Evolutionary conservation across 2,888 invertebrate genomes (phyloP).

Genomic region (Dicyrtoma fusca): DNA sequence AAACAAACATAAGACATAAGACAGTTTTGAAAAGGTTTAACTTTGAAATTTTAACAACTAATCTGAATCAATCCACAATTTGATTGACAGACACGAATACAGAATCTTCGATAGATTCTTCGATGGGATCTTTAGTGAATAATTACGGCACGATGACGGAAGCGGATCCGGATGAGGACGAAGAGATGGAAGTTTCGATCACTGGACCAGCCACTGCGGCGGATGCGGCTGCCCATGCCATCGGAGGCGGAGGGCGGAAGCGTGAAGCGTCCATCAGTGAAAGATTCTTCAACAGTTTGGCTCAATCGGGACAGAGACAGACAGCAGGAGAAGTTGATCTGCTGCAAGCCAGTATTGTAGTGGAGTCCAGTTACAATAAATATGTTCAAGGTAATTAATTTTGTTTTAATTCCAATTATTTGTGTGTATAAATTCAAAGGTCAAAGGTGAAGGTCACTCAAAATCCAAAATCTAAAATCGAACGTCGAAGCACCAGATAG

Average conservation of each 20-base stretch:
- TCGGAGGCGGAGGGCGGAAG: constrained; percentile 18
- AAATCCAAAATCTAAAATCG: no score
- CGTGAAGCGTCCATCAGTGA: constrained; percentile 43
- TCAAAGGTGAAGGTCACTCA: no score
- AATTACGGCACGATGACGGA: constrained; percentile 34
- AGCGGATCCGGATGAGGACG: constrained; percentile 8
- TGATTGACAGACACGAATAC: no score
- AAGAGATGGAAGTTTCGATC: constrained; percentile 26
- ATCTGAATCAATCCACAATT: no score
- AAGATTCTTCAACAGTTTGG: constrained; percentile 47
- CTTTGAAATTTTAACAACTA: no score
- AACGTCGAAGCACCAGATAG: no score
- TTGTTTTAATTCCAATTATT: no score
- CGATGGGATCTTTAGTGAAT: background rate
- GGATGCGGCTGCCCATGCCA: constrained; percentile 14
- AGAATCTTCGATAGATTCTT: no score
- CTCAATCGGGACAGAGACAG: constrained; percentile 43
- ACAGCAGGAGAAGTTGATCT: constrained; percentile 41
- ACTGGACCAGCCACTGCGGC: constrained; percentile 19
- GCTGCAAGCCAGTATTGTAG: constrained; percentile 43
- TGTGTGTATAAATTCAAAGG: background rate
- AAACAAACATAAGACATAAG: no score
- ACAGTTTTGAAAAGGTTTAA: no score
- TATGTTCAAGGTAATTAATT: constrained; percentile 42
- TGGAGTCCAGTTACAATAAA: constrained; percentile 30